Evolutionary conservation across 2,888 invertebrate species (phyloP), one percentile per base, ranked within the genome.

Genomic region (Drosophila meridiana): DNA sequence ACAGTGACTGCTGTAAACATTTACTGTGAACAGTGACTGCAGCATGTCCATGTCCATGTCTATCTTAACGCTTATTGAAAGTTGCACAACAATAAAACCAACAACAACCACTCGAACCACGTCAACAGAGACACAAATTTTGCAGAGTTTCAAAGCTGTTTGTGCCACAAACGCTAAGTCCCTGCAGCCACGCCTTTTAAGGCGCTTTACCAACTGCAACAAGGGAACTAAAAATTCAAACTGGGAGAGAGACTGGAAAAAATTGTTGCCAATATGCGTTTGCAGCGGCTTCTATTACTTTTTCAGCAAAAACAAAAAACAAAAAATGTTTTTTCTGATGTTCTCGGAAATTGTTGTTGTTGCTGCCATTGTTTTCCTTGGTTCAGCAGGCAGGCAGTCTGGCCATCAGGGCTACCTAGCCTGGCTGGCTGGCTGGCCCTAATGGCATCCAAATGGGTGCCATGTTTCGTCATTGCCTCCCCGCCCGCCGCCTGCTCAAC

Each of bases 371-470:
- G 66, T 62, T 71, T 61, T 76, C 71, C 61, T 67, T 80, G 62
- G 47, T 30, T 57, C 60, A 45, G 50, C 32, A 36, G 58, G 34
- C 34, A 5, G 43, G 40, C 13, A 34, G 20, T 52, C 36, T 50
- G 60, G 50, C 40, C 50, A 60, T 50, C 34, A 42, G 28, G 32
- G 36, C 67, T 58, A 48, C 38, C 32, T 28, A 28, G 52, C 40
- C 52, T 69, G 53, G 43, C 68, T 71, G 72, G 69, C 59, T 69
- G 53, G 43, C 68, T 71, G 72, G 69, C 59, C 67, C 82, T 87
- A 89, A 85, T 89, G 77, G 85, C 80, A 55, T 73, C 71, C 70
- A 85, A 83, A 87, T 86, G 85, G 86, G 56, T 62, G 69, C 72
- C 78, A 73, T 83, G 78, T 75, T 83, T 80, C 81, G 57, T 57